Percentiles rank a stretch among this genome's conserved stretches.
phyloP scores from a whole-genome alignment of 2,797 vertebrate species.

The Rhinogobio ventralis region DNA sequence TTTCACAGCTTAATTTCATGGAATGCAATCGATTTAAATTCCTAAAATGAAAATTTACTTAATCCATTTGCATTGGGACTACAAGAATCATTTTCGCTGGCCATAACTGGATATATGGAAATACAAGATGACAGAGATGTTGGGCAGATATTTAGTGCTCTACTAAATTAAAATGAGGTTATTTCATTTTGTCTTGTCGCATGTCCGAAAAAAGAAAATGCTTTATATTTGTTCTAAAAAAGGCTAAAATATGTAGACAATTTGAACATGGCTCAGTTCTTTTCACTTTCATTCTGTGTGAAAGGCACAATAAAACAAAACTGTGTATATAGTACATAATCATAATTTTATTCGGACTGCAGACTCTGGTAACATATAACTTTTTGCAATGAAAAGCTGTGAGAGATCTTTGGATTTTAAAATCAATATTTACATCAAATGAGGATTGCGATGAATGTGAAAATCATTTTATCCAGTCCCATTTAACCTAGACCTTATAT shows the following conservation, averaged over 20 bases:
- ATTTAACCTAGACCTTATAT: not conserved
- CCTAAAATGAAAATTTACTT: constrained; percentile 14
- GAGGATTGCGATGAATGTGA: not conserved
- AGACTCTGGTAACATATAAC: not conserved
- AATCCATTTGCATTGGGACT: constrained; percentile 13
- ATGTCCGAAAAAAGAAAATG: not conserved
- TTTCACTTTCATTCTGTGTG: not conserved
- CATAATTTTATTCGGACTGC: not conserved
- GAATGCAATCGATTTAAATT: not conserved
- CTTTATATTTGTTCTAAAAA: not conserved
- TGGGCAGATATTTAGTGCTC: not conserved
- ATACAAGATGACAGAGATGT: not conserved
- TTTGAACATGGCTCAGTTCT: not conserved
- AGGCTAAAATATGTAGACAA: not conserved
- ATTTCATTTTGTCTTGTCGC: not conserved
- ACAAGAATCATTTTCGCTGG: not conserved
- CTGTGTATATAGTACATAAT: not conserved
- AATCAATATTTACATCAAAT: not conserved
- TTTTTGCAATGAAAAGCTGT: not conserved
- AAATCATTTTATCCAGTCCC: not conserved
- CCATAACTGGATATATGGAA: not conserved
- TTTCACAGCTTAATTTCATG: not conserved
- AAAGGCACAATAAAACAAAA: not conserved
- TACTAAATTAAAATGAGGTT: not conserved
- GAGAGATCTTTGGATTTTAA: not conserved